Evolutionary conservation across 2,888 invertebrate genomes (phyloP).

Genomic region (Embidobia sp.): DNA sequence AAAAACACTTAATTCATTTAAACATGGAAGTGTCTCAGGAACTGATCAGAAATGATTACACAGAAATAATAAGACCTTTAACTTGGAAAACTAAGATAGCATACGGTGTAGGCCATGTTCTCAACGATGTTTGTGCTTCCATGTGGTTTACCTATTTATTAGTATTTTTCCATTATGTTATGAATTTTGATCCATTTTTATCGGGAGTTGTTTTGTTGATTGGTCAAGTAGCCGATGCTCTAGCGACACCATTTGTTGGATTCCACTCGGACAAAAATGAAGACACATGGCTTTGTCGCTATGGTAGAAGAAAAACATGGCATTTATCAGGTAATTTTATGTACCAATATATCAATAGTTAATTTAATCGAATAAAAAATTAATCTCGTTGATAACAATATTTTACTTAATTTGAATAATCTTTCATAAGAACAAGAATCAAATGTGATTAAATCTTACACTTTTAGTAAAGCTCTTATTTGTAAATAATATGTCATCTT

Average conservation of each 20-base stretch:
- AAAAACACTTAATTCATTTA: not conserved
- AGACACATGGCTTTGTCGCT: constrained; percentile 85
- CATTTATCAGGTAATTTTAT: constrained; percentile 91
- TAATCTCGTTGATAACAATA: too few relatives aligned
- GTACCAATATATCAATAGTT: too few relatives aligned
- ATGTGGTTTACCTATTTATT: constrained; percentile 97
- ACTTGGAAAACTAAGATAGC: constrained; percentile 82
- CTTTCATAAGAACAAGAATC: too few relatives aligned
- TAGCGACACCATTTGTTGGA: constrained; percentile 94
- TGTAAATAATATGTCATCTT: too few relatives aligned
- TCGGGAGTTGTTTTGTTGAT: constrained; percentile 87
- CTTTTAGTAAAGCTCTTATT: too few relatives aligned
- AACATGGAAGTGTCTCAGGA: constrained; percentile 71
- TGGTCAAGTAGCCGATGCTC: constrained; percentile 92
- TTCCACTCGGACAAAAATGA: constrained; percentile 90
- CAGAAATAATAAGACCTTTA: constrained; percentile 82
- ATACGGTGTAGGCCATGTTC: constrained; percentile 91
- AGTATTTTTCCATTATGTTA: constrained; percentile 88
- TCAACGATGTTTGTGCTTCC: constrained; percentile 95
- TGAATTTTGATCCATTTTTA: constrained; percentile 80
- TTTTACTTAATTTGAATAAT: too few relatives aligned
- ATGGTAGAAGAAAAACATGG: constrained; percentile 94
- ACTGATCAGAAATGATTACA: constrained; percentile 79
- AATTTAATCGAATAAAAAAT: too few relatives aligned
- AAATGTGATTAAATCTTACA: too few relatives aligned